A percentile compares a stretch with the other conserved stretches of the same genome.
These are phyloP conservation scores for Equus przewalskii DNA, from an alignment of 2,113 vertebrate genomes.

Conservation along the genomic window DNA sequence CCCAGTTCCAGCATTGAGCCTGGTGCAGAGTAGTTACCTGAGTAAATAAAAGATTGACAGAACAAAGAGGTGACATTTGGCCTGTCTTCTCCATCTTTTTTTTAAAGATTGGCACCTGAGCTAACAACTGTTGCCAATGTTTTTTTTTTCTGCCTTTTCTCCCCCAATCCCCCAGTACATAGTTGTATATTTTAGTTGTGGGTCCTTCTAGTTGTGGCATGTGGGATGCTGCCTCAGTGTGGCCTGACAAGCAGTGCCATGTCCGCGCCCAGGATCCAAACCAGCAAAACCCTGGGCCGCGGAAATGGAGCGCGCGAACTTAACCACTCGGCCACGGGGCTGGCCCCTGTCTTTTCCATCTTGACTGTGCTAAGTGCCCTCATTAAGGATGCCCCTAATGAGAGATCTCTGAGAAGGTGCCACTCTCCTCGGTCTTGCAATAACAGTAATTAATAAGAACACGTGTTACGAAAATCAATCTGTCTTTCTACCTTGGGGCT, in stretches of 20 bases:
- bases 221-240: too few relatives aligned
- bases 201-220: too few relatives aligned
- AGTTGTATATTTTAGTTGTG: too few relatives aligned
- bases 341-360: background rate
- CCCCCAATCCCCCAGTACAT: too few relatives aligned
- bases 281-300: too few relatives aligned
- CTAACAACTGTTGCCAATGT: too few relatives aligned
- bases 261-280: too few relatives aligned
- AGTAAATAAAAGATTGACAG: background rate
- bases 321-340: too few relatives aligned
- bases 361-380: background rate
- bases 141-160: too few relatives aligned
- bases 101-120: too few relatives aligned
- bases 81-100: background rate
- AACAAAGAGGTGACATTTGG: constrained; percentile 15
- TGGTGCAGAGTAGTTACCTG: background rate
- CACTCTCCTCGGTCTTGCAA: background rate
- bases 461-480: background rate
- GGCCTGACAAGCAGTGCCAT: too few relatives aligned
- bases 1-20: background rate
- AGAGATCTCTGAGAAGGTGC: constrained; percentile 22
- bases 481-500: background rate
- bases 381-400: background rate
- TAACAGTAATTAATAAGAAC: constrained; percentile 42
- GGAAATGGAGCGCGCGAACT: too few relatives aligned